phyloP scores from a whole-genome alignment of 2,888 invertebrate species.

The Fabriciana adippe region DNA sequence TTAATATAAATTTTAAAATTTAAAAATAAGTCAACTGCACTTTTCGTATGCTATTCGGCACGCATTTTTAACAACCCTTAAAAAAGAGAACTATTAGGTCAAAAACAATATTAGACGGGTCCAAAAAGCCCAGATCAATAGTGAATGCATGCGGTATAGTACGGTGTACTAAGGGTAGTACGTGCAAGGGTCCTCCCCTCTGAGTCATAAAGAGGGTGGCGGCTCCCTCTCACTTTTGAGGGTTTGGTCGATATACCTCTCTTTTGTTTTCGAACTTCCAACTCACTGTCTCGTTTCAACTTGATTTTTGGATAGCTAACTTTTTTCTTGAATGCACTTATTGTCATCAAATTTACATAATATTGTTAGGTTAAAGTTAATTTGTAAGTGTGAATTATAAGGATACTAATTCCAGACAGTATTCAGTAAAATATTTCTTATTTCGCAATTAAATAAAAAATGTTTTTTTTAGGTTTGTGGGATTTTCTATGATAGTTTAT shows the following conservation, averaged over 20 bases:
- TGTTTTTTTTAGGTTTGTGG: no score
- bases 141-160: constrained; percentile 61
- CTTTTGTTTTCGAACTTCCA: constrained; percentile 77
- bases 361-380: no score
- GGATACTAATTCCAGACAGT: no score
- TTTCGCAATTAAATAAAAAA: no score
- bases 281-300: constrained; percentile 45
- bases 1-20: not conserved
- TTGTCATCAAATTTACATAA: no score
- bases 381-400: no score
- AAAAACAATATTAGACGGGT: constrained; percentile 45
- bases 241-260: constrained; percentile 80
- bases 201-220: constrained; percentile 81
- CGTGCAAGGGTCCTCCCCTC: constrained; percentile 79
- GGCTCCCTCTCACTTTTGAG: constrained; percentile 78
- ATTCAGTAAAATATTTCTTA: no score
- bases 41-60: not conserved
- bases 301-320: constrained; percentile 34
- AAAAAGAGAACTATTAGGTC: constrained; percentile 37
- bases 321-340: constrained; percentile 27
- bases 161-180: constrained; percentile 61
- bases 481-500: no score
- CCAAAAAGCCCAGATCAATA: constrained; percentile 60
- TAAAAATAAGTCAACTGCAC: not conserved
- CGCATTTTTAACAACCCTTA: constrained; percentile 8